A percentile compares a stretch with the other conserved stretches of the same genome.
phyloP scores from a whole-genome alignment of 2,113 vertebrate species.

The Syngnathus floridae region DNA sequence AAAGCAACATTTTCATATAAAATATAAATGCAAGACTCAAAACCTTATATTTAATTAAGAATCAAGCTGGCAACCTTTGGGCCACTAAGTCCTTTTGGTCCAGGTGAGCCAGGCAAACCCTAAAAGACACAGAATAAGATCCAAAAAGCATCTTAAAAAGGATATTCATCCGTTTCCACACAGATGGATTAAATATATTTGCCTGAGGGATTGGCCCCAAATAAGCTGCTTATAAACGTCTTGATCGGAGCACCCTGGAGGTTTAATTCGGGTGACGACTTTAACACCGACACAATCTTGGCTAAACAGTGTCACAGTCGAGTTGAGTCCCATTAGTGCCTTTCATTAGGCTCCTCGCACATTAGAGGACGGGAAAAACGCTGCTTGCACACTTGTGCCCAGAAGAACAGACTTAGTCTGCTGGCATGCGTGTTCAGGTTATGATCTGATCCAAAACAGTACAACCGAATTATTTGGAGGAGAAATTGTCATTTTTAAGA shows the following conservation, averaged over 20 bases:
- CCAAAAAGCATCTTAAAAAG: background rate
- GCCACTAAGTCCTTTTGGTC: conserved; percentile 80
- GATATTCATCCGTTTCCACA: background rate
- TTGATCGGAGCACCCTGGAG: conserved; percentile 6
- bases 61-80: conserved; percentile 74
- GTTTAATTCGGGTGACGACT: conserved; percentile 14
- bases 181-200: background rate
- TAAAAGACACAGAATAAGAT: conserved; percentile 48
- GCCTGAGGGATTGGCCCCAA: conserved; percentile 17
- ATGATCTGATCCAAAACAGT: background rate
- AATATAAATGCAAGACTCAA: background rate
- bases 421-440: background rate
- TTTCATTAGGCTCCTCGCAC: conserved; percentile 28
- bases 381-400: background rate
- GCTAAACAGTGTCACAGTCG: background rate
- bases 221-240: conserved; percentile 10
- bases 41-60: background rate
- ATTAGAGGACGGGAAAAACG: conserved; percentile 12
- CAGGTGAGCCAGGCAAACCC: conserved; percentile 86
- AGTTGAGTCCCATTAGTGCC: conserved; percentile 19
- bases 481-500: conserved; percentile 1
- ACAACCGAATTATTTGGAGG: background rate
- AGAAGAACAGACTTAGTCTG: conserved; percentile 4
- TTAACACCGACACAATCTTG: background rate
- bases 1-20: conserved; percentile 4